phyloP scores from a whole-genome alignment of 2,888 invertebrate species.

The Amblyjoppa fuscipennis region DNA sequence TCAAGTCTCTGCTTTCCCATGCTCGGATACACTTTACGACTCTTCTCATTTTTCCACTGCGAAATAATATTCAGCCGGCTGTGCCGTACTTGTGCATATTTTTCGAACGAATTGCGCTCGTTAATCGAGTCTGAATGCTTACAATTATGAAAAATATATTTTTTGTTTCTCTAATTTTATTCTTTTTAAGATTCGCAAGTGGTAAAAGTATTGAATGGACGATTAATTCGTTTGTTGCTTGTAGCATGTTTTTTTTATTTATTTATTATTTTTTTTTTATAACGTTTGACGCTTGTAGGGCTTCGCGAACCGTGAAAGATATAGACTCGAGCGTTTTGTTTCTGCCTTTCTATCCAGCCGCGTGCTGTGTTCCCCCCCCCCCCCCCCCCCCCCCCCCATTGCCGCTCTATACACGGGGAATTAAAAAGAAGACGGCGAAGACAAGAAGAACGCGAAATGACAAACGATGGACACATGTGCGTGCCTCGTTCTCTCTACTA shows the following conservation, averaged over 20 bases:
- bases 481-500: conserved; percentile 60
- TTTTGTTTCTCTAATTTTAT: neutral
- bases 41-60: conserved; percentile 67
- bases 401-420: conserved; percentile 33
- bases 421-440: conserved; percentile 68
- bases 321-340: conserved; percentile 32
- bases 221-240: neutral
- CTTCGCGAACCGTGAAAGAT: conserved; percentile 30
- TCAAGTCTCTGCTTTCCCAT: conserved; percentile 64
- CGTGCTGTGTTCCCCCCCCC: neutral
- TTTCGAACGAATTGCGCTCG: conserved; percentile 20
- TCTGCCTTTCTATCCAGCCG: conserved; percentile 23
- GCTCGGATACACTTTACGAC: conserved; percentile 68
- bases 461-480: conserved; percentile 81
- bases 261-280: neutral
- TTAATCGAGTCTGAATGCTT: conserved; percentile 13
- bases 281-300: conserved; percentile 6
- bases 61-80: conserved; percentile 31
- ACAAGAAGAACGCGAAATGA: conserved; percentile 79
- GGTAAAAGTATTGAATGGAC: neutral
- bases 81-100: neutral
- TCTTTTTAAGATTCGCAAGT: neutral
- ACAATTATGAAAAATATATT: conserved; percentile 8
- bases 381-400: neutral
- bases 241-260: neutral